Evolutionary conservation across 2,113 vertebrate species (phyloP).

Genomic region (Melanotaenia duboulayi): DNA sequence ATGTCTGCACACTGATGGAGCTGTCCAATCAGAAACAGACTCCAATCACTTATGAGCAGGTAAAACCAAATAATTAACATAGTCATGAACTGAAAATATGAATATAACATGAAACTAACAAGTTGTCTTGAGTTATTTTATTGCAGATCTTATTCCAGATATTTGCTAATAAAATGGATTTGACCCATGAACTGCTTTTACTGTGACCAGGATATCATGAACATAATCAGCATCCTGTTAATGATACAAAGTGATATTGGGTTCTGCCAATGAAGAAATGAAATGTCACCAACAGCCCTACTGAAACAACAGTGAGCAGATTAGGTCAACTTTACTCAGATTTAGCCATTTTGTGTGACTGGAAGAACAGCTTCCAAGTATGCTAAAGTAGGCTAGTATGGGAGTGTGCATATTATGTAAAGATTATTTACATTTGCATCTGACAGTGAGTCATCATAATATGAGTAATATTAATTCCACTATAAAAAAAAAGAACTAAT

Average conservation of each 20-base stretch:
- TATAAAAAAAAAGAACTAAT: too few relatives aligned
- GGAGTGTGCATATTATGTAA: too few relatives aligned
- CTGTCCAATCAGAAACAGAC: slow-evolving; percentile 95
- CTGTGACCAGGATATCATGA: neutral
- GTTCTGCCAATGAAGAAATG: too few relatives aligned
- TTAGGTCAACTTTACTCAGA: too few relatives aligned
- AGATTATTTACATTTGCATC: too few relatives aligned
- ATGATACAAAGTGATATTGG: neutral
- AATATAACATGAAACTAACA: neutral
- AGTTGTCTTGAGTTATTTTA: neutral
- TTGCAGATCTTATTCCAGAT: neutral
- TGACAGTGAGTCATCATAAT: too few relatives aligned
- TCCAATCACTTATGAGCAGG: slow-evolving; percentile 94
- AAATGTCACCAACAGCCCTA: too few relatives aligned
- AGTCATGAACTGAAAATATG: neutral
- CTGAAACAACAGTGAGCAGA: too few relatives aligned
- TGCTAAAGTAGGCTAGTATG: too few relatives aligned
- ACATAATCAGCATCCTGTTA: neutral
- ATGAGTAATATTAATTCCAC: too few relatives aligned
- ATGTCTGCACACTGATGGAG: slow-evolving; percentile 95
- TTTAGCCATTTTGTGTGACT: too few relatives aligned
- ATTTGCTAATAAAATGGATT: neutral
- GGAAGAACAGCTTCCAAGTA: too few relatives aligned
- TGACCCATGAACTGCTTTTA: neutral
- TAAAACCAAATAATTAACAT: slow-evolving; percentile 50